Base-by-base conservation (phyloP, 2,797 vertebrate species). In the Sebastes iracundus region DNA sequence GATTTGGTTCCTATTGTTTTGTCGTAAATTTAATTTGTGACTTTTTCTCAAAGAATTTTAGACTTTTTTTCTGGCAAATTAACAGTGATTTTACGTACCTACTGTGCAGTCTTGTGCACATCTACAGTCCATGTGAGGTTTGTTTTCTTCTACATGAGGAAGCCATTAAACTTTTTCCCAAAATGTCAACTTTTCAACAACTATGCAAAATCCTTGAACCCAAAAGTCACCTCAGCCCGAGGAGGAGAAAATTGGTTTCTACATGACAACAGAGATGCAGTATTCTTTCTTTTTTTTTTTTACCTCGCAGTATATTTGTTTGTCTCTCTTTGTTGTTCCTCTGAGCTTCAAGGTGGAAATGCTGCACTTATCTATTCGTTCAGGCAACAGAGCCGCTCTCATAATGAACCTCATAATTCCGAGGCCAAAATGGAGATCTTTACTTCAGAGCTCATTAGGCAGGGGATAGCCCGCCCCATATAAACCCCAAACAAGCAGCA, bases 361-460 rank as follows among this genome's bases (percentile, higher is more conserved):
- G 20, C 59, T 30, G 9, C 22, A 32, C 66, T 59, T 73, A 38
- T 66, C 60, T 25, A 20, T 18, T 73, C 35, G 4, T 81, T 75
- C 49, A 72, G 38, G 59, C 80, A 66, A 18, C 84, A 14, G 79
- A 82, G 75, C 63, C 8, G 22, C 63, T 80, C 79, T 69, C 55
- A 22, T 93, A 93, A 93, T 91, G 88, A 93, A 91, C 56, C 62
- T 86, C 81, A 93, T 92, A 87, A 88, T 87, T 88, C 69, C 14
- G 9, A 62, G 84, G 81, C 70, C 82, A 81, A 86, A 87, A 92
- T 87, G 73, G 85, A 90, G 86, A 91, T 89, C 80, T 91, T 83
- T 59, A 63, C 75, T 90, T 88, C 89, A 88, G 88, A 92, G 85
- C 86, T 94, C 90, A 93, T 94, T 93, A 92, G 72, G 84, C 87